Conservation (phyloP, 2,888 invertebrate species). For the Choreutis nemorana region DNA sequence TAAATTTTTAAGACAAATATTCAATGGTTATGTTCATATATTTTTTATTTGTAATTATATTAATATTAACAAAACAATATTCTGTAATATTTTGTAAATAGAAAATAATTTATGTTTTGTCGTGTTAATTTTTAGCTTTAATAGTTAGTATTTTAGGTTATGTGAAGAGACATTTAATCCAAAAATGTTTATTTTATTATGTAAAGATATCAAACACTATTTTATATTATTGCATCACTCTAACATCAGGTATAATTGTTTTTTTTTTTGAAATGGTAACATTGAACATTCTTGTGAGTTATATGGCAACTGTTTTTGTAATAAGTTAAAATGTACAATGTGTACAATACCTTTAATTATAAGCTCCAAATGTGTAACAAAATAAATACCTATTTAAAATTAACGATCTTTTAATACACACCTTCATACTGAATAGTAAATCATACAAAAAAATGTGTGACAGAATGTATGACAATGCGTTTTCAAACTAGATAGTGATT, state of each 20-base stretch:
- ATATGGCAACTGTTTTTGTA: neutral
- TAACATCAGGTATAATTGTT: constrained; percentile 17
- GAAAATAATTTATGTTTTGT: constrained; percentile 49
- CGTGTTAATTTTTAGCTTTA: constrained; percentile 58
- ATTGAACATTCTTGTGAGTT: constrained; percentile 3
- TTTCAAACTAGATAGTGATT: no score
- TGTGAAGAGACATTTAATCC: constrained; percentile 34
- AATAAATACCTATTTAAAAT: constrained; percentile 39
- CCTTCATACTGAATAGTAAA: no score
- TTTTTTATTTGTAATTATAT: no score
- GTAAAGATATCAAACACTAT: constrained; percentile 25
- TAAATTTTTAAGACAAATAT: no score
- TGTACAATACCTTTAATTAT: constrained; percentile 46
- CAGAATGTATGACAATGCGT: no score
- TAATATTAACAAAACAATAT: neutral
- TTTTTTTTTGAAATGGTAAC: constrained; percentile 9
- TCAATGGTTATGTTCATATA: no score
- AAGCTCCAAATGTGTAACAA: constrained; percentile 47
- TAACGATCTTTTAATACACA: constrained; percentile 6
- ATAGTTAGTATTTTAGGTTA: constrained; percentile 50
- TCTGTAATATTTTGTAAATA: constrained; percentile 63
- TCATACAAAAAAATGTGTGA: no score
- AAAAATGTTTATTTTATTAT: constrained; percentile 49
- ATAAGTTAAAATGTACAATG: constrained; percentile 17
- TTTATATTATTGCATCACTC: constrained; percentile 24